A percentile compares a stretch with the other conserved stretches of the same genome.
Evolutionary conservation across 2,113 vertebrate species (phyloP).

Genomic region (Pavo muticus): DNA sequence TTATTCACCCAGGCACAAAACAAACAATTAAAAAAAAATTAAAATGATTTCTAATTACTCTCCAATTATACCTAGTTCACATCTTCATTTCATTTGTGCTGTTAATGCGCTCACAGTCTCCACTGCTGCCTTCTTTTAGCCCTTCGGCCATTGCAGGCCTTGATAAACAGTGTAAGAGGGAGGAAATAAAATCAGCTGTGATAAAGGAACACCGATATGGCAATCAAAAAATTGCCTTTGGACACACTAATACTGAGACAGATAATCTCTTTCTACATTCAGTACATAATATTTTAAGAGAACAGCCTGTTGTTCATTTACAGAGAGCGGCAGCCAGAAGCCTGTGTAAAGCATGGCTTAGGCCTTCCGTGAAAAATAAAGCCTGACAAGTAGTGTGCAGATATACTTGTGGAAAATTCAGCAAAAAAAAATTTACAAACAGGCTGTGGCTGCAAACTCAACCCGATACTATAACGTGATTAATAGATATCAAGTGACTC

Average conservation of each 20-base stretch:
- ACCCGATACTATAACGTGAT: background rate
- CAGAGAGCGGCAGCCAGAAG: background rate
- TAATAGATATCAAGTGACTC: conserved; percentile 13
- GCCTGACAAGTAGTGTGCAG: background rate
- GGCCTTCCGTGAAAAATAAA: background rate
- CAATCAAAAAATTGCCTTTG: background rate
- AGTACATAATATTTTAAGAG: background rate
- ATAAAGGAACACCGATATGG: background rate
- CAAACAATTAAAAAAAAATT: background rate
- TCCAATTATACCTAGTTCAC: background rate
- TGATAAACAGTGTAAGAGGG: background rate
- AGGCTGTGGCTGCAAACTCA: conserved; percentile 30
- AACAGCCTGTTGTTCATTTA: background rate
- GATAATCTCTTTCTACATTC: background rate
- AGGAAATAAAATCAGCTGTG: background rate
- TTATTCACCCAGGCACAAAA: background rate
- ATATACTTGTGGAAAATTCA: background rate
- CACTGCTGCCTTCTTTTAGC: background rate
- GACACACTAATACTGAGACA: background rate
- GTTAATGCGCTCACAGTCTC: background rate
- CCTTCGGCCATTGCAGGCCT: background rate
- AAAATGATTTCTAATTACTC: background rate
- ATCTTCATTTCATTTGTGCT: background rate
- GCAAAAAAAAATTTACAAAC: conserved; percentile 27
- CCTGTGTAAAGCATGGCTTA: background rate